Evolutionary conservation across 2,113 vertebrate species (phyloP), one percentile per base, ranked within the genome.

Genomic region (Scomber colias): DNA sequence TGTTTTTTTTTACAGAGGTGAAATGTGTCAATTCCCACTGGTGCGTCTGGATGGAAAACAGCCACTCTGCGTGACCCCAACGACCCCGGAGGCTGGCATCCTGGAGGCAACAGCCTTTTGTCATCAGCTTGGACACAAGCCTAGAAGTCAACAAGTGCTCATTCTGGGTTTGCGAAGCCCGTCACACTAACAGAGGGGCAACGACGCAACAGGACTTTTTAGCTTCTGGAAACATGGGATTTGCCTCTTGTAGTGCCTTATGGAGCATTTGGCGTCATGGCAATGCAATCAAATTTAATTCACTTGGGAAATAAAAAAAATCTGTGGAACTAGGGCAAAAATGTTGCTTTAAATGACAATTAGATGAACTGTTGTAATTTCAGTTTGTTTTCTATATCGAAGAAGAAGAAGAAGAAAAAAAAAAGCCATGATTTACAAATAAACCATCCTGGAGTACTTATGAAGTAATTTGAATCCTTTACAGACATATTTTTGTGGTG

Each of bases 231-330:
- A 97, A 95, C 95, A 94, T 82, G 87, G 90, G 81, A 91, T 79
- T 90, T 93, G 95, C 94, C 97, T 97, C 97, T 97, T 96, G 96
- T 96, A 97, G 97, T 98, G 97, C 97, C 97, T 98, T 98, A 98
- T 93, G 95, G 96, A 97, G 96, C 95, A 96, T 96, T 96, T 95
- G 93, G 96, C 96, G 91, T 97, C 92, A 93, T 91, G 93, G 96
- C 96, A 97, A 97, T 96, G 96, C 96, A 97, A 97, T 94, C 93
- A 89, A 96, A 94, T 95, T 94, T 89, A 96, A 96, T 94, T 95
- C 90, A 75, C 93, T 95, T 95, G 76, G 35, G 35, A 84, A 82
- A 27, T 27, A 85, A 83, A 16, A 69, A 56, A 61, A 77, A 75
- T 83, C 56, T 54, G 51, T 50, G 72, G 83, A 95, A 82, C 86